Evolutionary conservation across 2,113 vertebrate genomes (phyloP).

Genomic region (Dolichotis patagonum): DNA sequence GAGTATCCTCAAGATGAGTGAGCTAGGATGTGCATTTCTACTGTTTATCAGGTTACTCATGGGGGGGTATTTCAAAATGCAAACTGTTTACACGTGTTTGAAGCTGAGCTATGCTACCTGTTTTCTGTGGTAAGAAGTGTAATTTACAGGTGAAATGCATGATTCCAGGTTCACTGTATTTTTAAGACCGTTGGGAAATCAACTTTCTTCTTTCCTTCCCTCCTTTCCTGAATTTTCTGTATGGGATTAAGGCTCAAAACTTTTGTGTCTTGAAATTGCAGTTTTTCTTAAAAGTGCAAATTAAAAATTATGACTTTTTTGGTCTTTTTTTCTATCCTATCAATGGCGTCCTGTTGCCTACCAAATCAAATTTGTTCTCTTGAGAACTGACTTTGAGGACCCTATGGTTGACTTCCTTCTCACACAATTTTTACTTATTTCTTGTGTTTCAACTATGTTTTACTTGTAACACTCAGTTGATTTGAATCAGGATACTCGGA

Average conservation of each 20-base stretch:
- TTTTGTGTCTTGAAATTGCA: not conserved
- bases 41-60: not conserved
- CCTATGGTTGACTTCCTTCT: not conserved
- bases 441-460: not conserved
- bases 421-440: not conserved
- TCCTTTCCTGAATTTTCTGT: not conserved
- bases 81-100: not conserved
- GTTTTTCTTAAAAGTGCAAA: not conserved
- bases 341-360: not conserved
- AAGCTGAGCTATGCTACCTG: not conserved
- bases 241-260: not conserved
- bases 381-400: not conserved
- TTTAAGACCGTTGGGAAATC: not conserved
- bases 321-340: not conserved
- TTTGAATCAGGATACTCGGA: not conserved
- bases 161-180: not conserved
- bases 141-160: not conserved
- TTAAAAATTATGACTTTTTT: not conserved
- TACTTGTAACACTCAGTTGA: not conserved
- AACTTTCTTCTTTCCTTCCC: not conserved
- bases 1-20: not conserved
- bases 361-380: not conserved
- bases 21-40: not conserved
- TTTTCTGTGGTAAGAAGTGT: not conserved
- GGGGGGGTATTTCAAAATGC: not conserved